These are phyloP conservation scores for Strongylocentrotus purpuratus DNA, from an alignment of 35 echinoderm and acorn worm genomes.

Conservation along the genomic window DNA sequence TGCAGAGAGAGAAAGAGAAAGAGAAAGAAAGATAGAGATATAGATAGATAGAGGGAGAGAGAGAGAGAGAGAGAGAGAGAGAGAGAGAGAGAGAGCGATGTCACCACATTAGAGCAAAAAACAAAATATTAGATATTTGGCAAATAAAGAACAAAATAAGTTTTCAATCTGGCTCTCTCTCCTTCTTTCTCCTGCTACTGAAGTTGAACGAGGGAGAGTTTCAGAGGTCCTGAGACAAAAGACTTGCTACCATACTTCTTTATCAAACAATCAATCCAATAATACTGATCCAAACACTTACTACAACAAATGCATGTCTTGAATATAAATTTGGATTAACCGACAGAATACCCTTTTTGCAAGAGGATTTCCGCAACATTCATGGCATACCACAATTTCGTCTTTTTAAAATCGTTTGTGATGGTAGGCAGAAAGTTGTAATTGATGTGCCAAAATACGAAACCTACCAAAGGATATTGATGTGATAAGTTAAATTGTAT, in stretches of 20 bases:
- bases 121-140: background rate
- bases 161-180: background rate
- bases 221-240: background rate
- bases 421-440: background rate
- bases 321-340: background rate
- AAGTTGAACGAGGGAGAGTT: background rate
- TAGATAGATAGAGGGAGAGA: background rate
- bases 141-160: background rate
- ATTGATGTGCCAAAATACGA: background rate
- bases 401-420: background rate
- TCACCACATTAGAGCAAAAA: background rate
- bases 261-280: background rate
- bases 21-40: background rate
- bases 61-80: background rate
- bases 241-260: background rate
- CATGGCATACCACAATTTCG: background rate
- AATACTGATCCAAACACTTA: conserved; percentile 1
- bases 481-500: background rate
- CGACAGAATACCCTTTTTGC: too few species aligned
- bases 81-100: background rate
- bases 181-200: background rate
- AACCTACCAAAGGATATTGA: background rate
- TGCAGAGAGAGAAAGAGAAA: background rate
- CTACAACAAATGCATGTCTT: background rate
- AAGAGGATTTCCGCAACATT: background rate